Percentiles rank a stretch among this genome's conserved stretches.
phyloP scores from a whole-genome alignment of 2,113 vertebrate species.

The Elachura formosa region DNA sequence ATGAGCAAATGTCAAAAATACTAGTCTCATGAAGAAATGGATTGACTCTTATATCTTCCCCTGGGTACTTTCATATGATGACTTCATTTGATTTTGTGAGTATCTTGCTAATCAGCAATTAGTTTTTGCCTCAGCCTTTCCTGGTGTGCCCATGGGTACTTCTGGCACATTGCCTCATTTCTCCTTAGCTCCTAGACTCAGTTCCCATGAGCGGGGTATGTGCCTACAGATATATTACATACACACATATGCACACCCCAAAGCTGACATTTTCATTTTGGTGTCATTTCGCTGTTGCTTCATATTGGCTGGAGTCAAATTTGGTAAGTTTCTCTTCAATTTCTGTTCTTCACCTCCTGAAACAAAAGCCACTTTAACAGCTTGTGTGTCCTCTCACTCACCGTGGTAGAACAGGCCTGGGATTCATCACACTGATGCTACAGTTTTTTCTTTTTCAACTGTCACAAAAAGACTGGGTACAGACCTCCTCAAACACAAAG shows the following conservation, averaged over 20 bases:
- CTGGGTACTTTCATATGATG: not conserved
- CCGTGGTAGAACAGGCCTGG: not conserved
- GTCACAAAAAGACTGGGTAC: not conserved
- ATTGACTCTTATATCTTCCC: not conserved
- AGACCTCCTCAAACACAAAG: not conserved
- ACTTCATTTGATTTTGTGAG: not conserved
- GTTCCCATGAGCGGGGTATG: not conserved
- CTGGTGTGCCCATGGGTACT: not conserved
- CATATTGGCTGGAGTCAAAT: not conserved
- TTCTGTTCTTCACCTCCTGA: not conserved
- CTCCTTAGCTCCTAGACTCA: not conserved
- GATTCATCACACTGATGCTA: not conserved
- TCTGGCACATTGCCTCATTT: not conserved
- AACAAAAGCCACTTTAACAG: not conserved
- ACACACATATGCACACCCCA: not conserved
- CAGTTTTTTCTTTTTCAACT: not conserved
- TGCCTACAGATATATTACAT: rapidly evolving
- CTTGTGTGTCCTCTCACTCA: not conserved
- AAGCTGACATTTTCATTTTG: not conserved
- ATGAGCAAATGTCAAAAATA: not conserved
- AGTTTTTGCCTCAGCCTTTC: not conserved
- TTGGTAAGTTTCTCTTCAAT: not conserved
- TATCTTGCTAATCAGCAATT: not conserved
- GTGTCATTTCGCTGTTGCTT: not conserved
- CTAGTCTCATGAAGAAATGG: not conserved